phyloP scores from a whole-genome alignment of 2,113 vertebrate genomes.

The Seriola dumerili region DNA sequence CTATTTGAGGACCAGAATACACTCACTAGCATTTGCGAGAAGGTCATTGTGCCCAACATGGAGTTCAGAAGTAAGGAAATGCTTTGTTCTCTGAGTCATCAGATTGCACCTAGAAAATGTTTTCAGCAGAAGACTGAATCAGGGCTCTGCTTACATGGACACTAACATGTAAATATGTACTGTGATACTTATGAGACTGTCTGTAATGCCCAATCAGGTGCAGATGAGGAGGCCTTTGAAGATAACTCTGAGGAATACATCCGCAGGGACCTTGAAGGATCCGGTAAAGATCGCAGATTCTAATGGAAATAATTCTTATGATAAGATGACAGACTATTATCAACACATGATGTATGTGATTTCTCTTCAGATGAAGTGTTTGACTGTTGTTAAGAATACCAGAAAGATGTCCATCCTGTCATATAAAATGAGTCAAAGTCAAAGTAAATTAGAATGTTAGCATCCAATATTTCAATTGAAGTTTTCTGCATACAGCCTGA shows the following conservation, averaged over 20 bases:
- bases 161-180: not conserved
- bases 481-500: not conserved
- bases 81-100: not conserved
- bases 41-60: slow-evolving; percentile 99
- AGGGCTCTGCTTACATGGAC: not conserved
- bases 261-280: slow-evolving; percentile 97
- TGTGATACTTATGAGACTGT: slow-evolving; percentile 24
- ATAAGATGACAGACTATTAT: not conserved
- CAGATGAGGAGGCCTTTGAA: slow-evolving; percentile 99
- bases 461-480: not conserved
- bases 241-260: slow-evolving; percentile 99
- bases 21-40: slow-evolving; percentile 98
- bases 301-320: not conserved
- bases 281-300: slow-evolving; percentile 85
- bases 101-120: not conserved
- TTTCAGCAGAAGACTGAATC: not conserved
- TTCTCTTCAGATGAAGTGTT: not conserved
- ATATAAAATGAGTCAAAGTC: not conserved
- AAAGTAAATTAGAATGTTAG: not conserved
- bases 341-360: not conserved
- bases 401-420: not conserved
- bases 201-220: slow-evolving; percentile 85
- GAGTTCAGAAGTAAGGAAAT: slow-evolving; percentile 95
- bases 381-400: not conserved
- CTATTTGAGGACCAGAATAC: slow-evolving; percentile 98